These are phyloP conservation scores for Euclidia mi DNA, from an alignment of 2,888 invertebrate genomes.

Conservation along the genomic window DNA sequence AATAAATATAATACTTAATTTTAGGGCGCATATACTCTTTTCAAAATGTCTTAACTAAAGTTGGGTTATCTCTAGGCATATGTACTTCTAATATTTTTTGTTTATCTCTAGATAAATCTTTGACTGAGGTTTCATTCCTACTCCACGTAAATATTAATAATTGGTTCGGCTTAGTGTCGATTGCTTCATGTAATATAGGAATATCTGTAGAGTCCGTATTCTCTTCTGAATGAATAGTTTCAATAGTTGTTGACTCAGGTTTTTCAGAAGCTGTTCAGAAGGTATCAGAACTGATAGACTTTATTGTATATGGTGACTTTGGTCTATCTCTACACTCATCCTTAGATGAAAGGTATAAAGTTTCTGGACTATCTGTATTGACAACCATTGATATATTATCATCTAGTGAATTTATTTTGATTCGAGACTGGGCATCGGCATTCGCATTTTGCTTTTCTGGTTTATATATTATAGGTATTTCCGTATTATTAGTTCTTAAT, in stretches of 20 bases:
- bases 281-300: background rate
- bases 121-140: background rate
- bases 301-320: background rate
- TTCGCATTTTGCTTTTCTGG: slow-evolving; percentile 17
- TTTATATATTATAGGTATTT: slow-evolving; percentile 2
- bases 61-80: slow-evolving; percentile 1
- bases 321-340: too few species aligned
- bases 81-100: slow-evolving; percentile 5
- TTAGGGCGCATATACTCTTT: slow-evolving; percentile 9
- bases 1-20: slow-evolving; percentile 22
- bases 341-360: too few species aligned
- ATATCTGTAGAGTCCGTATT: slow-evolving; percentile 1
- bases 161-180: slow-evolving; percentile 4
- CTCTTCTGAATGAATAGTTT: background rate
- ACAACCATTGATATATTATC: background rate
- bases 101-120: slow-evolving; percentile 11
- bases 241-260: background rate
- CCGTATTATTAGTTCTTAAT: slow-evolving; percentile 1
- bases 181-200: slow-evolving; percentile 1
- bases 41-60: slow-evolving; percentile 30
- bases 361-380: background rate
- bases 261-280: background rate
- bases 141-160: slow-evolving; percentile 3
- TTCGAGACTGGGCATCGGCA: slow-evolving; percentile 21
- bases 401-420: slow-evolving; percentile 2